Evolutionary conservation across 2,113 vertebrate genomes (phyloP).

Genomic region (Benitochromis conjunctus): DNA sequence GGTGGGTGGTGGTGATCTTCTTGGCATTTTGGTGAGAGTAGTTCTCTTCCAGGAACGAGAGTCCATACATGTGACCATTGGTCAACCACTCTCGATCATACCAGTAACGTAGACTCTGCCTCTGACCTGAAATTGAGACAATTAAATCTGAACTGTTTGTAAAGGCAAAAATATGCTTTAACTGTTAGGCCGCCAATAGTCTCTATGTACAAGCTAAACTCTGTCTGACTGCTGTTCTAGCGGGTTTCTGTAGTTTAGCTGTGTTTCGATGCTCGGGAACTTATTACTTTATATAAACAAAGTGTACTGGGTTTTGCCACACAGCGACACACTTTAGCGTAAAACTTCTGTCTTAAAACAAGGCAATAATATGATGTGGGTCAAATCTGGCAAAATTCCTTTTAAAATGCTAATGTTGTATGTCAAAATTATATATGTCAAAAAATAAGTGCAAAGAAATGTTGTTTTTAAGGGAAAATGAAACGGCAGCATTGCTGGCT

Average conservation of each 20-base stretch:
- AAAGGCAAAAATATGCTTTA: neutral
- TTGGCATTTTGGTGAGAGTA: constrained; percentile 95
- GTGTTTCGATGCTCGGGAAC: neutral
- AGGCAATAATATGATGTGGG: neutral
- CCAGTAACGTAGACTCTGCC: constrained; percentile 92
- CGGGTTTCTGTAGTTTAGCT: too few species aligned
- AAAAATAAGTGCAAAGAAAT: too few species aligned
- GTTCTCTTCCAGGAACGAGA: constrained; percentile 91
- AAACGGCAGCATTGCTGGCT: neutral
- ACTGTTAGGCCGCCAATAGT: neutral
- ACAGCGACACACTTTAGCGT: neutral
- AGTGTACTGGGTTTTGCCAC: neutral
- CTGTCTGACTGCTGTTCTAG: neutral
- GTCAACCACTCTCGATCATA: constrained; percentile 94
- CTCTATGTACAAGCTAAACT: neutral
- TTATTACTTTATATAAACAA: neutral
- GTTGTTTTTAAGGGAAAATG: neutral
- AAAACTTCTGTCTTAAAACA: neutral
- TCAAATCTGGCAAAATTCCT: neutral
- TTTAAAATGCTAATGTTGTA: neutral
- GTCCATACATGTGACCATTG: constrained; percentile 90
- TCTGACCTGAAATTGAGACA: constrained; percentile 79
- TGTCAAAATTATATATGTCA: too few species aligned
- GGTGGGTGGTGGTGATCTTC: constrained; percentile 95
- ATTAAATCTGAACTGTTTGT: neutral